Base-by-base conservation (phyloP, 2,113 vertebrate species). In the Cinclus cinclus region DNA sequence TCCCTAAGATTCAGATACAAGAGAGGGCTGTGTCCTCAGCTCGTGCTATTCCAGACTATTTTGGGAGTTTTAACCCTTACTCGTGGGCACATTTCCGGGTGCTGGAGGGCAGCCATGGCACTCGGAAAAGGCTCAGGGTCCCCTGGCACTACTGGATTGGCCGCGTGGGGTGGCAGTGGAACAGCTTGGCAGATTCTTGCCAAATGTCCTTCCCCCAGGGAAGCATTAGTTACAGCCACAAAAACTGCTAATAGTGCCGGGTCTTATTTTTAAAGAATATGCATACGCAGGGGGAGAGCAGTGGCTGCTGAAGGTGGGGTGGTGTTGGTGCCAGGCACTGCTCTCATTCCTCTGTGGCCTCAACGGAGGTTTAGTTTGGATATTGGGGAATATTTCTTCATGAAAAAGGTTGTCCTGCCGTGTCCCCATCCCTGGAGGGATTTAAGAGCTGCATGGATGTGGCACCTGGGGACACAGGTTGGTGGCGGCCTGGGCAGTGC, bases 281-380 rank as follows among this genome's bases (percentile, higher is more conserved):
- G 17, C 4, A 22, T 82, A 41, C 60, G 58, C 21, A 21, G 74
- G 28, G 74, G 59, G 35, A 25, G 44, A 67, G 9, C 7, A 13
- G 64, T 3, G 25, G 42, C 56, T 70, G 59, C 53, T 37, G 41
- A 35, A 31, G 55, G 2, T 18, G 25, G 30, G 8, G 1, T 7
- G 50, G 4, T 16, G 13, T 27, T n/a, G 11, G 11, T 39, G 53
- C 53, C 42, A 22, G 19, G 20, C 3, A 0, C 35, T 87, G 60
- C 46, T 5, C 41, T 73, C 1, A 0, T 46, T 49, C 49, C 41
- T 19, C 15, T 24, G 0, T 9, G 33, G 20, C 50, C 65, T 74
- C n/a, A 10, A 1, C 35, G 37, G 11, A 70, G 11, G 7, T 56
- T 83, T 42, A 56, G 16, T 3, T 21, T 27, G 56, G 33, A 16